phyloP scores from a whole-genome alignment of 2,797 vertebrate species.

The Enteromius radiatus region DNA sequence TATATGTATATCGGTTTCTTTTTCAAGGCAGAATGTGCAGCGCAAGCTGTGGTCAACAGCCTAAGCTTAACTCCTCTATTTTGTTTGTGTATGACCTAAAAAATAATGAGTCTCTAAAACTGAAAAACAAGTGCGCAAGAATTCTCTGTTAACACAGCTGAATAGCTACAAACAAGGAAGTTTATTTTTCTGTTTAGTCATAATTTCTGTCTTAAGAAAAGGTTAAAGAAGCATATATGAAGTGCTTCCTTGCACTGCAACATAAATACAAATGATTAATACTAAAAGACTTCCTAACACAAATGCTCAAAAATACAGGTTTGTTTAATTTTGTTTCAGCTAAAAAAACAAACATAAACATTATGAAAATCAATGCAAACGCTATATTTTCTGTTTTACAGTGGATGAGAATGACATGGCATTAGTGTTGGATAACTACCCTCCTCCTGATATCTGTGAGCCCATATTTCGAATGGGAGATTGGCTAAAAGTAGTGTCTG shows the following conservation, averaged over 20 bases:
- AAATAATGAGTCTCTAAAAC: neutral
- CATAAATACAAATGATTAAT: neutral
- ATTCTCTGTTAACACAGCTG: neutral
- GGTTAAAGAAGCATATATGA: neutral
- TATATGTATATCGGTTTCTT: neutral
- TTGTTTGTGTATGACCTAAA: neutral
- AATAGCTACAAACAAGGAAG: neutral
- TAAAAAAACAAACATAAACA: neutral
- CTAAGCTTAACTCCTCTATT: neutral
- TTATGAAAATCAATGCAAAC: neutral
- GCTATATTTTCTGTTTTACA: slow-evolving; percentile 21
- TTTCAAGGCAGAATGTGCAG: neutral
- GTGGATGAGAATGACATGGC: slow-evolving; percentile 48
- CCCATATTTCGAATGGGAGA: slow-evolving; percentile 85
- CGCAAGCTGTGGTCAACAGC: neutral
- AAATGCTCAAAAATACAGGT: neutral
- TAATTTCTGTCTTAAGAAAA: neutral
- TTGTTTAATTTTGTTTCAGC: neutral
- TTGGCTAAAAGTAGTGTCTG: slow-evolving; percentile 82
- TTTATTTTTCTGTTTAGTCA: neutral
- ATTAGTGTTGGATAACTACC: slow-evolving; percentile 81
- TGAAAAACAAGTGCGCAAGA: neutral
- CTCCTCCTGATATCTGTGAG: slow-evolving; percentile 81
- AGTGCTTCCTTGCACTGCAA: too few species aligned
- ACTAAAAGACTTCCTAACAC: neutral